Base-by-base conservation (phyloP, 2,888 invertebrate genomes). In the Catocala fraxini region DNA sequence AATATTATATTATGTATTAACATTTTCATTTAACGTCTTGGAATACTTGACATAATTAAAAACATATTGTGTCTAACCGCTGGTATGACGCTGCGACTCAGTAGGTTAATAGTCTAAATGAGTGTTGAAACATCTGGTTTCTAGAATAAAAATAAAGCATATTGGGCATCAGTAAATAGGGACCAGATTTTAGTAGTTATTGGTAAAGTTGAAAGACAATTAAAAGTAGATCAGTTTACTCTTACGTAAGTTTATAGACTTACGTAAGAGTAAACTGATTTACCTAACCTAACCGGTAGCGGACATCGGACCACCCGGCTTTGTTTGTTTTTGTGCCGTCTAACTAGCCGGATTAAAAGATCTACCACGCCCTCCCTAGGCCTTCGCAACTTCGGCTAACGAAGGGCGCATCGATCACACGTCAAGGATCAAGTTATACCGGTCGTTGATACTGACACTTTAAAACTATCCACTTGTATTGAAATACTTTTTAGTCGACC, bases 321-420 rank as follows among this genome's bases (percentile, higher is more conserved):
- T 76, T 86, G 83, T 88, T 87, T 88, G 87, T 86, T 87, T 86
- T 86, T 84, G 80, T 83, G 77, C 74, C 68, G 67, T 75, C 72
- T 78, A 80, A 81, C 82, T 77, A 73, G 76, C 71, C 71, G 66
- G 68, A 57, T 74, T 74, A 59, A 59, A 73, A 73, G 80, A 68
- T 51, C 72, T 63, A 41, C 75, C 64, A 42, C 68, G 63, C 68
- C 75, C 71, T 66, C 75, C 81, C 59, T 66, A 51, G 13, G 59
- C 65, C 64, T 39, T 51, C 49, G 55, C 51, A 35, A 45, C 59
- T 45, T 54, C 54, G 65, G 59, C 66, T 70, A 63, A 64, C 33
- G 63, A 70, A 76, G 80, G 73, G 79, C 51, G 59, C 65, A 79
- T 72, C 68, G 71, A 77, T 80, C 79, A 76, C 71, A 62, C 61